Percentiles rank a stretch among this genome's conserved stretches.
These are phyloP conservation scores for Orbicella faveolata DNA, from an alignment of 64 coral and sea anemone species.

Conservation along the genomic window DNA sequence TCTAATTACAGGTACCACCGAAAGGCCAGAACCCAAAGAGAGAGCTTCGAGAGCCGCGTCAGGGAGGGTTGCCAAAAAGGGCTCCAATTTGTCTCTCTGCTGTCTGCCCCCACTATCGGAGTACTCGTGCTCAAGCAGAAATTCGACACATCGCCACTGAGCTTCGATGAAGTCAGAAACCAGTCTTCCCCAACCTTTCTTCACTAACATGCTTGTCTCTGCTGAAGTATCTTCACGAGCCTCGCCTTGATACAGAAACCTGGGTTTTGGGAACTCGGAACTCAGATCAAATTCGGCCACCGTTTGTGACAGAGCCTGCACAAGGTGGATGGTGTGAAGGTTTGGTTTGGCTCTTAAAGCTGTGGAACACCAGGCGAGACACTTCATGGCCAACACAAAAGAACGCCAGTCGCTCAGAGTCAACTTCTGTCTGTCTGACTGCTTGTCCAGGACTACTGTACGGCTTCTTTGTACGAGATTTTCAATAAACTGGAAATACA, in stretches of 20 bases:
- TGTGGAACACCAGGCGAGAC: neutral
- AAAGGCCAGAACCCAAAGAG: constrained; percentile 46
- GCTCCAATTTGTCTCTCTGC: neutral
- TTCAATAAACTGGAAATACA: constrained; percentile 5
- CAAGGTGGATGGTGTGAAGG: neutral
- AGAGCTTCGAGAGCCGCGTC: constrained; percentile 60
- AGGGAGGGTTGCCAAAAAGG: constrained; percentile 23
- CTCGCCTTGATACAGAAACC: neutral
- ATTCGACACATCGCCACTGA: constrained; percentile 38
- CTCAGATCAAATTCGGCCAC: constrained; percentile 6
- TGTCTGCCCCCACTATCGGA: neutral
- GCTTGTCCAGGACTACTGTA: neutral
- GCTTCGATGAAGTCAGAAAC: constrained; percentile 43
- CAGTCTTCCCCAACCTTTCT: constrained; percentile 46
- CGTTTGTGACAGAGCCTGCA: neutral
- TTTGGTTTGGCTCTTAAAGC: neutral
- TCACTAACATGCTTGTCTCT: neutral
- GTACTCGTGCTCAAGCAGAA: neutral
- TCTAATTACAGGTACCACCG: constrained; percentile 53
- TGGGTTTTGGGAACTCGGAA: constrained; percentile 29
- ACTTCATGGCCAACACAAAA: constrained; percentile 18
- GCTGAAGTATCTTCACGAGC: neutral
- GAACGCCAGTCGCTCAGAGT: constrained; percentile 18
- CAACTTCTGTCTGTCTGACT: constrained; percentile 12
- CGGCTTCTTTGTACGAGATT: neutral